Percentiles rank a stretch among this genome's conserved stretches.
These are phyloP conservation scores for Enteromius treurensis DNA, from an alignment of 2,797 vertebrate species.

Conservation along the genomic window DNA sequence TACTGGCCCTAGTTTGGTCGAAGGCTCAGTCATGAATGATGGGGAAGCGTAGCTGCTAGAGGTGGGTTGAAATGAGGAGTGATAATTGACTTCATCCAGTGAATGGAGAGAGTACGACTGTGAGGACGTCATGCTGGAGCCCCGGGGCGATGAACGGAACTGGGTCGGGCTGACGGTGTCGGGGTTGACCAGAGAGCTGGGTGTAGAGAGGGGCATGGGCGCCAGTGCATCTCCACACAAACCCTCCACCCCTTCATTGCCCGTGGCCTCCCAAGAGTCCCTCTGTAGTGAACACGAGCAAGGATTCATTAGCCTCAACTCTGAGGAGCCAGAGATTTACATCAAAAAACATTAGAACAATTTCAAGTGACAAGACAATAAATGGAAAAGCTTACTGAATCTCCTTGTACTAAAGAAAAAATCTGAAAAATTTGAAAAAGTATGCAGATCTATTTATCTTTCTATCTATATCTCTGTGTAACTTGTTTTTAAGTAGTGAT, in stretches of 20 bases:
- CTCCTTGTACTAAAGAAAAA: not conserved
- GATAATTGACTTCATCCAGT: conserved; percentile 85
- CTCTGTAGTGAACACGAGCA: conserved; percentile 75
- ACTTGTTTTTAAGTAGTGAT: no score
- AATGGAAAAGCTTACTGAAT: not conserved
- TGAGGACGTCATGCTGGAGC: conserved; percentile 66
- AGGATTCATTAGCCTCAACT: not conserved
- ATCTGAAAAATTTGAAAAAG: not conserved
- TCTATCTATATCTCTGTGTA: no score
- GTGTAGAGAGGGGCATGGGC: conserved; percentile 58
- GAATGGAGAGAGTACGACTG: conserved; percentile 85
- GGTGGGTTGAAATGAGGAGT: conserved; percentile 72
- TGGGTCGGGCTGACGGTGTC: conserved; percentile 76
- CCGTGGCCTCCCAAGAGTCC: conserved; percentile 87
- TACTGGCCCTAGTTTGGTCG: conserved; percentile 76
- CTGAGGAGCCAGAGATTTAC: not conserved
- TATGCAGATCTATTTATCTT: no score
- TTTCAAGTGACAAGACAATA: no score
- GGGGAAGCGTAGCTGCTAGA: conserved; percentile 77
- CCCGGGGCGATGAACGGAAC: conserved; percentile 79
- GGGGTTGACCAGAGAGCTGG: conserved; percentile 76
- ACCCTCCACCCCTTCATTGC: conserved; percentile 75
- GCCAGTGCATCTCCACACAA: conserved; percentile 77
- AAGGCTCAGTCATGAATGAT: conserved; percentile 81
- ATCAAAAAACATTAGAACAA: not conserved